These are phyloP conservation scores for Amiota communis DNA, from an alignment of 2,888 invertebrate genomes.

Conservation along the genomic window DNA sequence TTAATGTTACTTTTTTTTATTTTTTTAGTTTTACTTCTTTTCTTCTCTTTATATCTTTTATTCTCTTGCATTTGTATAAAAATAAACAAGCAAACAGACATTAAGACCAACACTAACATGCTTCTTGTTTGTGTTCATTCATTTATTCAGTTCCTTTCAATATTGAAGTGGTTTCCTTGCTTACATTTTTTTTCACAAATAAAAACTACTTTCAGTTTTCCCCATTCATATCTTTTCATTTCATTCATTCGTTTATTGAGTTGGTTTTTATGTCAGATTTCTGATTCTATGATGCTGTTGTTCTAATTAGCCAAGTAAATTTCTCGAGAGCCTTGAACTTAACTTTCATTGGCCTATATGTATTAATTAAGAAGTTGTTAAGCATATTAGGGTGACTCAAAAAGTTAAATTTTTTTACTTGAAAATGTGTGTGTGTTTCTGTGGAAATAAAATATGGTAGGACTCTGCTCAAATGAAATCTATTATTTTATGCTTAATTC, in stretches of 20 bases:
- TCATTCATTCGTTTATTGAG: not conserved
- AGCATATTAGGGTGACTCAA: not conserved
- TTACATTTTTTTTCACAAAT: too few relatives aligned
- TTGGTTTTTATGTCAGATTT: constrained; percentile 2
- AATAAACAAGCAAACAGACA: constrained; percentile 6
- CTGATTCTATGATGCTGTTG: not conserved
- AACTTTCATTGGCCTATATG: constrained; percentile 8
- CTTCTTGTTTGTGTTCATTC: too few relatives aligned
- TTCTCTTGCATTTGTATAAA: not conserved
- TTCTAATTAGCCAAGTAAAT: constrained; percentile 5
- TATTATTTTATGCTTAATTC: too few relatives aligned
- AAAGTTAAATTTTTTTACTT: not conserved
- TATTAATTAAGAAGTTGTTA: not conserved
- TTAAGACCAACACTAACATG: too few relatives aligned
- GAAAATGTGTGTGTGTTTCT: too few relatives aligned
- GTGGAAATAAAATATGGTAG: too few relatives aligned
- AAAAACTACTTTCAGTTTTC: not conserved
- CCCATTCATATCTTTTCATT: constrained; percentile 5
- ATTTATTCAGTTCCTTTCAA: too few relatives aligned
- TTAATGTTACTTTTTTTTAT: not conserved
- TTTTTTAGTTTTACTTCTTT: not conserved
- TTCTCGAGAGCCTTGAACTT: constrained; percentile 8
- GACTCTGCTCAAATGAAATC: too few relatives aligned
- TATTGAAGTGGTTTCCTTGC: too few relatives aligned
- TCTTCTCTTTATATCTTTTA: not conserved